phyloP scores from a whole-genome alignment of 30 jellyfish, hydroid and myxozoan genomes.

The Turritopsis dohrnii region DNA sequence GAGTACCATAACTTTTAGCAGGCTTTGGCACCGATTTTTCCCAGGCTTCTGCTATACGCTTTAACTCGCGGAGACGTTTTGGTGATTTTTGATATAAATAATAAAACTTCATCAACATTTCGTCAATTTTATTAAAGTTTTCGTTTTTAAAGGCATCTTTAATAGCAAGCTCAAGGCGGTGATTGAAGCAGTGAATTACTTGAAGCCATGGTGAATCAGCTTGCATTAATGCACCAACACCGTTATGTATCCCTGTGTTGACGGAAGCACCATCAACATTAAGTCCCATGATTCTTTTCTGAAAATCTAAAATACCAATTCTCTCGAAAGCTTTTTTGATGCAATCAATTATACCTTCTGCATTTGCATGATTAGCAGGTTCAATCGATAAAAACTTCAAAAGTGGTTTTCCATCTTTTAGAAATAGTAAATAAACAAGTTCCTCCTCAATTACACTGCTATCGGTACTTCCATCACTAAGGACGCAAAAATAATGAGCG shows the following conservation, averaged over 20 bases:
- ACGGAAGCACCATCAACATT: conserved; percentile 41
- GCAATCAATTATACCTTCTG: conserved; percentile 22
- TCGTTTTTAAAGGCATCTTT: conserved; percentile 22
- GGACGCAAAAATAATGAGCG: not conserved
- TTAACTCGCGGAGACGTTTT: conserved; percentile 6
- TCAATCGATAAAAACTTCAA: conserved; percentile 27
- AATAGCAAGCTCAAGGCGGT: conserved; percentile 32
- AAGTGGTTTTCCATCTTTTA: conserved; percentile 1
- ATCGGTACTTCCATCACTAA: not conserved
- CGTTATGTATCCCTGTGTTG: conserved; percentile 20
- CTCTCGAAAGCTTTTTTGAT: conserved; percentile 23
- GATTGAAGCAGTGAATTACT: conserved; percentile 39
- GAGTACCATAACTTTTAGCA: conserved; percentile 18
- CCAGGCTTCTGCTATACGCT: conserved; percentile 1
- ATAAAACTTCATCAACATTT: not conserved
- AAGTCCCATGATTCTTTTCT: not conserved
- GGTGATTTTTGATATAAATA: conserved; percentile 16
- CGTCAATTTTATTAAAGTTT: not conserved
- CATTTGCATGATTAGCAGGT: conserved; percentile 18
- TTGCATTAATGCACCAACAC: conserved; percentile 24
- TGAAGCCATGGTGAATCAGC: conserved; percentile 34
- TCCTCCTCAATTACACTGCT: not conserved
- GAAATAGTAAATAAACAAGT: conserved; percentile 5
- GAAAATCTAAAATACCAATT: conserved; percentile 20
- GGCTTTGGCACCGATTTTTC: not conserved